Evolutionary conservation across 2,888 invertebrate genomes (phyloP).

Genomic region (Biston stratarius): DNA sequence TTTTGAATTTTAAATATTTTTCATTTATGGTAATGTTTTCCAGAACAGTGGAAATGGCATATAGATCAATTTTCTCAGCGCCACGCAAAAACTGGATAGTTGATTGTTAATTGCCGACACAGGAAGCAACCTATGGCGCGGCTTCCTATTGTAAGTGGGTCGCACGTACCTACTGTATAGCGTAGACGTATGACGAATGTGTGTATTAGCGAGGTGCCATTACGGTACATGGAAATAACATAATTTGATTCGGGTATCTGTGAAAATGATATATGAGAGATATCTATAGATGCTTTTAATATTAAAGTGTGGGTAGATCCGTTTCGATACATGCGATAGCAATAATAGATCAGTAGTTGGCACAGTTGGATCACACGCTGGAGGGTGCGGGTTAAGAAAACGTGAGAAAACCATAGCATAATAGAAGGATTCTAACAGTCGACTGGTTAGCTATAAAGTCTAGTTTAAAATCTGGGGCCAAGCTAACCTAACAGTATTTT

Average conservation of each 20-base stretch:
- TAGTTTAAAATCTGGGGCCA: too few relatives aligned
- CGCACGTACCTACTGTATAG: conserved; percentile 7
- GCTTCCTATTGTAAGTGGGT: conserved; percentile 38
- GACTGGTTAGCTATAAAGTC: too few relatives aligned
- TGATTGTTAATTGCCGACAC: conserved; percentile 52
- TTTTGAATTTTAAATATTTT: not conserved
- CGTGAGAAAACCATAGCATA: too few relatives aligned
- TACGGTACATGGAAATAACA: not conserved
- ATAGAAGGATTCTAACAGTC: too few relatives aligned
- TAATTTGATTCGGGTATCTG: too few relatives aligned
- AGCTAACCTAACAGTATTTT: too few relatives aligned
- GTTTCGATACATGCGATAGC: conserved; percentile 14
- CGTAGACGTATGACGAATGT: conserved; percentile 16
- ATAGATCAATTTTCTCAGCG: conserved; percentile 15
- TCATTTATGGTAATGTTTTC: conserved; percentile 34
- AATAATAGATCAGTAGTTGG: too few relatives aligned
- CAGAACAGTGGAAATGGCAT: conserved; percentile 34
- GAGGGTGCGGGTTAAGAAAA: too few relatives aligned
- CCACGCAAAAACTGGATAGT: conserved; percentile 42
- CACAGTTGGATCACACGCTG: too few relatives aligned
- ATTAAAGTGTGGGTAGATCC: conserved; percentile 20
- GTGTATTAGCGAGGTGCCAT: not conserved
- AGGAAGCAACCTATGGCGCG: conserved; percentile 50
- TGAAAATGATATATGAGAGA: too few relatives aligned
- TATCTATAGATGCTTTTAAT: too few relatives aligned